Evolutionary conservation across 2,113 vertebrate species (phyloP), one percentile per base, ranked within the genome.

Genomic region (Microcebus jonahi): DNA sequence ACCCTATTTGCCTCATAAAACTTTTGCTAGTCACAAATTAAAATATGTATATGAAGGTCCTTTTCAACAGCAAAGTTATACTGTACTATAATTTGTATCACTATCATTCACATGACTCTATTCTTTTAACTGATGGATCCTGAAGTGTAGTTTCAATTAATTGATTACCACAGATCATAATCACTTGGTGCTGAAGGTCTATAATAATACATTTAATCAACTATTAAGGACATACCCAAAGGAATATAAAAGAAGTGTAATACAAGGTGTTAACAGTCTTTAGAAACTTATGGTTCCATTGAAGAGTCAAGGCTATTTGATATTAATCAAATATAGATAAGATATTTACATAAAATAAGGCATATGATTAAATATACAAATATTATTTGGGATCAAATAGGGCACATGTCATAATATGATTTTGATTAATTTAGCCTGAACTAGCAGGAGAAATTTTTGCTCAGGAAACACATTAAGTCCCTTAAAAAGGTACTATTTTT

Each of bases 11-110:
- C 12, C 34, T 85, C 50, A 55, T 27, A 63, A 21, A 55, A 10
- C 15, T 86, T 90, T 84, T 75, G 57, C 6, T 77, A 53, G 42
- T 86, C 17, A 11, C 15, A 91, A 88, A 73, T 42, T 25, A 88
- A 96, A 95, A 68, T 31, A 70, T 45, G 17, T 83, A 91, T 61
- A 15, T 82, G 68, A 90, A 89, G 86, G 10, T 83, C 45, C 23
- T 73, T 94, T 85, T 18, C 20, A 67, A 71, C 3, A 73, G 4
- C 36, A 75, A 48, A 61, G 25, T 55, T 89, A 67, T 7, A 59
- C 3, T 59, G 42, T 45, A 61, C 9, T 90, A 23, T 91, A 71
- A 76, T 85, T 82, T 67, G n/a, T 48, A 76, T 53, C n/a, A 42
- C 1, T 3, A 75, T 77, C 83, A 48, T 61, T 92, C 31, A 63